phyloP scores from a whole-genome alignment of 1,140 invertebrate genomes.

The Hermatobates lingyangjiaoensis region DNA sequence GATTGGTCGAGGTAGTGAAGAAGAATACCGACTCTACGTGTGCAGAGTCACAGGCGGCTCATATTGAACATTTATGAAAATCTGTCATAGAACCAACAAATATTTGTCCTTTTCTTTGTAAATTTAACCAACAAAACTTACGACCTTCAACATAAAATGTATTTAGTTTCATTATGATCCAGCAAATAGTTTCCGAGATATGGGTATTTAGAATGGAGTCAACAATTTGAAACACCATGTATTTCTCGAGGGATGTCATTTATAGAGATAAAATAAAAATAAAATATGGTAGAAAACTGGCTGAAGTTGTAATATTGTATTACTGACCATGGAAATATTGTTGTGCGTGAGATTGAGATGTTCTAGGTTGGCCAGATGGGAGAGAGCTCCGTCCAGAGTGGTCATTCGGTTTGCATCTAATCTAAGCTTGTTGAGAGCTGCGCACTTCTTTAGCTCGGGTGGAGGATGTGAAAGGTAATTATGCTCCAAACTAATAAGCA shows the following conservation, averaged over 20 bases:
- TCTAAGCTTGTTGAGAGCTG: slow-evolving; percentile 42
- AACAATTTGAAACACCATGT: background rate
- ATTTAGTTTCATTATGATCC: too few relatives aligned
- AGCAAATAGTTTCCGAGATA: too few relatives aligned
- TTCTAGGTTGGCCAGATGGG: slow-evolving; percentile 40
- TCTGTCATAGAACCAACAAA: too few relatives aligned
- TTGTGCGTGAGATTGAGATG: slow-evolving; percentile 48
- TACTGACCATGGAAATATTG: slow-evolving; percentile 44
- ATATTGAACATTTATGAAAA: too few relatives aligned
- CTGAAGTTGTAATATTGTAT: background rate
- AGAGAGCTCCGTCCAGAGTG: slow-evolving; percentile 43
- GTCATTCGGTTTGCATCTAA: slow-evolving; percentile 47
- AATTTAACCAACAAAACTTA: too few relatives aligned
- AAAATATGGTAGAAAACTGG: background rate
- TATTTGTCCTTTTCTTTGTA: too few relatives aligned
- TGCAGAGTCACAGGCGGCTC: too few relatives aligned
- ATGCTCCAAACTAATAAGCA: slow-evolving; percentile 45
- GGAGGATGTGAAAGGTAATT: slow-evolving; percentile 49
- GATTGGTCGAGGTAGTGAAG: too few relatives aligned
- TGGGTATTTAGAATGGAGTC: too few relatives aligned
- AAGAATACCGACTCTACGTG: too few relatives aligned
- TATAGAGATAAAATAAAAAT: background rate
- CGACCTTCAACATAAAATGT: too few relatives aligned
- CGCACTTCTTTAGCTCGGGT: slow-evolving; percentile 40
- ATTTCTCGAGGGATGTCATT: background rate